Percentiles rank a stretch among this genome's conserved stretches.
Evolutionary conservation across 2,797 vertebrate species (phyloP).

Genomic region (Parauchenoglanis punctatus): DNA sequence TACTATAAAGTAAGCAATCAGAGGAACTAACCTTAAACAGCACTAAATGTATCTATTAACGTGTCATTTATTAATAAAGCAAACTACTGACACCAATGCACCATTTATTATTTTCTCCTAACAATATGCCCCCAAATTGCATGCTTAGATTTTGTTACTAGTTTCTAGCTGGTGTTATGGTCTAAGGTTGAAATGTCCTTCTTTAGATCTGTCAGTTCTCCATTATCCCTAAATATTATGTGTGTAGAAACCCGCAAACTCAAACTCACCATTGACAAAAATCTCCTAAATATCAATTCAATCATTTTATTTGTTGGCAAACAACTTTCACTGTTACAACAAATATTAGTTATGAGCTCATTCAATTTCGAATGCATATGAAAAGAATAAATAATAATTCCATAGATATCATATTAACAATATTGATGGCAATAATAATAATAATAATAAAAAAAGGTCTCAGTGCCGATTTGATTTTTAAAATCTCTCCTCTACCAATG

Average conservation of each 20-base stretch:
- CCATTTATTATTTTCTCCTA: not conserved
- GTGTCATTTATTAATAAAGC: not conserved
- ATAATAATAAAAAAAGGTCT: slow-evolving; percentile 76
- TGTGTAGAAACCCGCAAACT: slow-evolving; percentile 54
- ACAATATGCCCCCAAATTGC: not conserved
- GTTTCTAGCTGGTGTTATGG: slow-evolving; percentile 8
- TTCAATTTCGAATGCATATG: slow-evolving; percentile 97
- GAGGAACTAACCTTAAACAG: not conserved
- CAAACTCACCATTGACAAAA: slow-evolving; percentile 50
- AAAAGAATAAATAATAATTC: slow-evolving; percentile 95
- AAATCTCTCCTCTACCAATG: slow-evolving; percentile 56
- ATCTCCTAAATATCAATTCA: slow-evolving; percentile 90
- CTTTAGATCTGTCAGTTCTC: not conserved
- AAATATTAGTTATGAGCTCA: slow-evolving; percentile 99
- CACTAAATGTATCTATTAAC: not conserved
- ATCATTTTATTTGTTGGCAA: slow-evolving; percentile 99
- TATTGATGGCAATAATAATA: slow-evolving; percentile 77
- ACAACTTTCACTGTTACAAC: slow-evolving; percentile 99
- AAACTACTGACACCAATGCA: not conserved
- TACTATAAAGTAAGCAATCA: not conserved
- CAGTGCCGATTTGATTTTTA: slow-evolving; percentile 67
- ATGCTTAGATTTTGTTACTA: not conserved
- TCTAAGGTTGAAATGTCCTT: not conserved
- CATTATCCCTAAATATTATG: not conserved
- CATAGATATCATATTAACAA: slow-evolving; percentile 81